Base-by-base conservation (phyloP, 2,797 vertebrate genomes). In the Enteromius radiatus region DNA sequence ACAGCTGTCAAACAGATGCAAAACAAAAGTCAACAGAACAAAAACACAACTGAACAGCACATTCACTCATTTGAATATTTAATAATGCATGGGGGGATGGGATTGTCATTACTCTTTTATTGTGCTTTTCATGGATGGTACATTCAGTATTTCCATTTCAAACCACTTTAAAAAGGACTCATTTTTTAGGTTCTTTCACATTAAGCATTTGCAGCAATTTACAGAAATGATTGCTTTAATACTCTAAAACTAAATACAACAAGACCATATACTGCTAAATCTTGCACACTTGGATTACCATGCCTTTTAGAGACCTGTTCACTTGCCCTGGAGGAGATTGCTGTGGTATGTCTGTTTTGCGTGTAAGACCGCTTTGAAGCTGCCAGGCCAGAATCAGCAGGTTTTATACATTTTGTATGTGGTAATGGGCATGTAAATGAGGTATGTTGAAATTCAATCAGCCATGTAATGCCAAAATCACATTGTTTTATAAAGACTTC, bases 11-110 rank as follows among this genome's bases (percentile, higher is more conserved):
- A 43, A 43, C 43, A 15, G 2, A 5, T 38, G 43, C 80, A 75
- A 75, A 81, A 74, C 41, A 73, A 33, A 63, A 63, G 31, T 38
- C 59, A 81, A 8, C 6, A 52, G 15, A 75, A 81, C 5, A 81
- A 81, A 81, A 81, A 49, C 52, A 26, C 38, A 71, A 61, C 52
- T 36, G 23, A 59, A 70, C 65, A 45, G 8, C 0, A 47, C n/a
- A 23, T 36, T 31, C 5, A 45, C 36, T 45, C 0, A 33, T 36
- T 5, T 5, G 4, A 80, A 28, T 45, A 11, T 71, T 63, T 81
- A 49, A 81, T 81, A 80, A 81, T 63, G 28, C 54, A 71, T 47
- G 68, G 19, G 28, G 3, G 12, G 26, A 70, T 45, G 41, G 31
- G 38, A 17, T 64, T 45, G 41, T 26, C 33, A 11, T 47, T 49